Evolutionary conservation across 1,140 invertebrate species (phyloP).

Genomic region (Aleiodes sp.): DNA sequence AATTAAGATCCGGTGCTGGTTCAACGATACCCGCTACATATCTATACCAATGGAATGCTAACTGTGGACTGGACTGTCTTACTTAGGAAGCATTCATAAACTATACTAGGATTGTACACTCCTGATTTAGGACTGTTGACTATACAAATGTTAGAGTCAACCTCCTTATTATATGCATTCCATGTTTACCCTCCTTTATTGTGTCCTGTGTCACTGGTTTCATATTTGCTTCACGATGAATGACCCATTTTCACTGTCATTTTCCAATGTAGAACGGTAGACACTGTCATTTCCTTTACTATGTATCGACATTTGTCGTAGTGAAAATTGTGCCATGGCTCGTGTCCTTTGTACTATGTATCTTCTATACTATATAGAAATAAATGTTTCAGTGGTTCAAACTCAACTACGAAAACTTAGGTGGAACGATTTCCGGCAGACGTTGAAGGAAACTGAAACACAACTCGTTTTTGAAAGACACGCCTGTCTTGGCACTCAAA

Average conservation of each 20-base stretch:
- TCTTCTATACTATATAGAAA: neutral
- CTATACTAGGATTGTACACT: neutral
- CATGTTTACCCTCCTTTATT: too few species aligned
- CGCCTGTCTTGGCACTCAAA: neutral
- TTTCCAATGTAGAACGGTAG: neutral
- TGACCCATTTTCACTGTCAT: neutral
- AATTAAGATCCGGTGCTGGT: constrained; percentile 20
- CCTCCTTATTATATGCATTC: too few species aligned
- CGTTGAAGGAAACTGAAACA: neutral
- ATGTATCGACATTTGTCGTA: neutral
- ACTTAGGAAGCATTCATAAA: constrained; percentile 34
- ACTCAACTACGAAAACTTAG: neutral
- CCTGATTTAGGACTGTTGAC: constrained; percentile 31
- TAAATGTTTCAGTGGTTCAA: too few species aligned
- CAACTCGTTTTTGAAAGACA: constrained; percentile 2
- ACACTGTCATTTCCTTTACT: neutral
- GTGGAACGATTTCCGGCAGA: neutral
- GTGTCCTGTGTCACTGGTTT: neutral
- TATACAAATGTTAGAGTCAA: too few species aligned
- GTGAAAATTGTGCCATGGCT: neutral
- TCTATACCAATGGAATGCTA: neutral
- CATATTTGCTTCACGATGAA: neutral
- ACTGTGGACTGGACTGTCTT: constrained; percentile 30
- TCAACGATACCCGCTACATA: constrained; percentile 5
- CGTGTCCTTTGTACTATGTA: neutral